These are phyloP conservation scores for Sylvia atricapilla DNA, from an alignment of 2,113 vertebrate species.

Conservation along the genomic window DNA sequence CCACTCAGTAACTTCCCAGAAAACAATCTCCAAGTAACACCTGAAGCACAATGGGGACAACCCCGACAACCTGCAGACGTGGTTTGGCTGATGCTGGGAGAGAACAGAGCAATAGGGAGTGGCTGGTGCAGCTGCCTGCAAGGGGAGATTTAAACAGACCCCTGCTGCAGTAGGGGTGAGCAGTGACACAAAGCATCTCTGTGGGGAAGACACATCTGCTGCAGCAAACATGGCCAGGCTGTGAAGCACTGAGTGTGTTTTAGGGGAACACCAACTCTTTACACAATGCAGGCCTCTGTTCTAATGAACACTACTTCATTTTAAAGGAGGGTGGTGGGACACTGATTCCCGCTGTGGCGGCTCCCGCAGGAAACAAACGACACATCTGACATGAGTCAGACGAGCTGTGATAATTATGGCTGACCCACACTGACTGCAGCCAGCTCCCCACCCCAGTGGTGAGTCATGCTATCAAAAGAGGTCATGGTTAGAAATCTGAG, in stretches of 20 bases:
- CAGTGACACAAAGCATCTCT: background rate
- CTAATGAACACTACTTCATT: background rate
- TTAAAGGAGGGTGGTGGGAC: background rate
- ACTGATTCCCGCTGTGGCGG: accelerated
- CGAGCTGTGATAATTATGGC: background rate
- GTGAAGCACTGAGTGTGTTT: background rate
- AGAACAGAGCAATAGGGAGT: background rate
- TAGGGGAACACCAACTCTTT: background rate
- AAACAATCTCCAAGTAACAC: background rate
- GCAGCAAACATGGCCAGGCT: background rate
- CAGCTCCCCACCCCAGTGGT: accelerated
- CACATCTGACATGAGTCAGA: background rate
- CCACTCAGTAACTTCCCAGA: background rate
- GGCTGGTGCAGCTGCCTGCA: background rate
- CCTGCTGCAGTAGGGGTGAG: background rate
- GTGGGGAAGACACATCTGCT: background rate
- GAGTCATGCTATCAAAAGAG: background rate
- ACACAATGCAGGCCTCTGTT: background rate
- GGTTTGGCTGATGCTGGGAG: background rate
- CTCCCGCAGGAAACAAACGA: background rate
- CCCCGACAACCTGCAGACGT: background rate
- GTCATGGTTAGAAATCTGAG: background rate
- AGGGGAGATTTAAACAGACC: background rate
- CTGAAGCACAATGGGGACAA: background rate
- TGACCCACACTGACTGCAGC: constrained; percentile 3